Percentiles rank a stretch among this genome's conserved stretches.
Evolutionary conservation across 2,888 invertebrate genomes (phyloP).

Genomic region (Mythimna ferrago): DNA sequence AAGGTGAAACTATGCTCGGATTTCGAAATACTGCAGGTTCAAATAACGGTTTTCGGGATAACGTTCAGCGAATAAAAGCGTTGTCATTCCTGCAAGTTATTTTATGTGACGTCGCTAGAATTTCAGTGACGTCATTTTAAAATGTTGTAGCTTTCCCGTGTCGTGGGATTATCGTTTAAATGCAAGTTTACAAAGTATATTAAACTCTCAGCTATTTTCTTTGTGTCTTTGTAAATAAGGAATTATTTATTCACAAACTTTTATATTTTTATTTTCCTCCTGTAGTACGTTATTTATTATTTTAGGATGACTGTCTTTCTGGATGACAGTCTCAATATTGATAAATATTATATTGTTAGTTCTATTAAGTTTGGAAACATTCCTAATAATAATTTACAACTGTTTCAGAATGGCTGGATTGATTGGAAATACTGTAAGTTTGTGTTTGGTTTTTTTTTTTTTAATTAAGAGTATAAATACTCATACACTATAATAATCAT

Average conservation of each 20-base stretch:
- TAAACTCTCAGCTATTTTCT: conserved; percentile 11
- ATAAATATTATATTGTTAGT: not conserved
- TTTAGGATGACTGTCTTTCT: not conserved
- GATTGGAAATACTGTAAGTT: not conserved
- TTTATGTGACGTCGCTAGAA: conserved; percentile 18
- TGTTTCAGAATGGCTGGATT: not conserved
- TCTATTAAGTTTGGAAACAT: not conserved
- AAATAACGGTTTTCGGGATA: conserved; percentile 23
- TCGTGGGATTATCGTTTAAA: conserved; percentile 23
- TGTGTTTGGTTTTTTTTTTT: no score
- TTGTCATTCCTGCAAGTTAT: conserved; percentile 30
- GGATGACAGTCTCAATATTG: not conserved
- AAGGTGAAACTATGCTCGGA: conserved; percentile 5
- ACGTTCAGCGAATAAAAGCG: conserved; percentile 24
- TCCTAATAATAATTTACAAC: not conserved
- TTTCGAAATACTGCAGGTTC: conserved; percentile 18
- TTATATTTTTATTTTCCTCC: conserved; percentile 15
- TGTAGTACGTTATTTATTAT: conserved; percentile 23
- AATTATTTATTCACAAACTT: conserved; percentile 8
- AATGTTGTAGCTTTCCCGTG: conserved; percentile 12
- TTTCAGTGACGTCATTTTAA: conserved; percentile 28
- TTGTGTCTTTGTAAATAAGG: not conserved
- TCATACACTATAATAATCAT: no score
- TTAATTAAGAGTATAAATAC: no score
- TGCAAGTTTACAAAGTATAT: conserved; percentile 24